These are phyloP conservation scores for Drosophila bocqueti DNA, from an alignment of 1,140 invertebrate genomes.

Conservation along the genomic window DNA sequence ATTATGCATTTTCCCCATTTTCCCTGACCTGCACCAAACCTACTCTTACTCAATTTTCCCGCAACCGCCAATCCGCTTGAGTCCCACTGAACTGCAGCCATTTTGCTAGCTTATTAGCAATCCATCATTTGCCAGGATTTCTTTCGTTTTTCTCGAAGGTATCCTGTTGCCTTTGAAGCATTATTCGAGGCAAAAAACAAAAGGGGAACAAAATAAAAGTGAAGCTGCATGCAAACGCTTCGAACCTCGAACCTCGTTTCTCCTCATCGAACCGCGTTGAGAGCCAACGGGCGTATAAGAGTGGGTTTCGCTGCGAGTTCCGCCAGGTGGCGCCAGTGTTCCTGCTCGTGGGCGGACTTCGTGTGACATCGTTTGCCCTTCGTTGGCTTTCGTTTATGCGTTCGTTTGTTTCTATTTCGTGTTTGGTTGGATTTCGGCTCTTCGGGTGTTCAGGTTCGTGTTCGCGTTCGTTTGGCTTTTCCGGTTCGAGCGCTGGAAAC, in stretches of 20 bases:
- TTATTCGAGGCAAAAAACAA: background rate
- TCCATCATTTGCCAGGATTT: slow-evolving; percentile 22
- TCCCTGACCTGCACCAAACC: slow-evolving; percentile 12
- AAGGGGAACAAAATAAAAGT: slow-evolving; percentile 5
- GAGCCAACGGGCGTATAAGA: slow-evolving; percentile 32
- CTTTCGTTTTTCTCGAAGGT: background rate
- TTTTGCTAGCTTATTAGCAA: slow-evolving; percentile 11
- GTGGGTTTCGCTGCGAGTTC: background rate
- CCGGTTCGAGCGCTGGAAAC: no score
- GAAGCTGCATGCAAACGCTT: background rate
- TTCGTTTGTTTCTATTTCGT: background rate
- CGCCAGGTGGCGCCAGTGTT: slow-evolving; percentile 16
- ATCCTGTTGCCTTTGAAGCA: slow-evolving; percentile 6
- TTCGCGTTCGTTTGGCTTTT: slow-evolving; percentile 13
- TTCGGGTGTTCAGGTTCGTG: background rate
- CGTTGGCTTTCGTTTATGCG: background rate
- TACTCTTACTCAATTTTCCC: background rate
- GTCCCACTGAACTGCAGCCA: slow-evolving; percentile 6
- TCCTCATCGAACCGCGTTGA: slow-evolving; percentile 21
- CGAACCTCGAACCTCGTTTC: slow-evolving; percentile 1
- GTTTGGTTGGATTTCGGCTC: background rate
- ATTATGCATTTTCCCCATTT: slow-evolving; percentile 2
- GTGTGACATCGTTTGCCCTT: slow-evolving; percentile 1
- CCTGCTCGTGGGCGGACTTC: background rate
- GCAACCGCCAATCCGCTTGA: slow-evolving; percentile 10